phyloP scores from a whole-genome alignment of 2,797 vertebrate species.

The Syngnathus rostellatus region DNA sequence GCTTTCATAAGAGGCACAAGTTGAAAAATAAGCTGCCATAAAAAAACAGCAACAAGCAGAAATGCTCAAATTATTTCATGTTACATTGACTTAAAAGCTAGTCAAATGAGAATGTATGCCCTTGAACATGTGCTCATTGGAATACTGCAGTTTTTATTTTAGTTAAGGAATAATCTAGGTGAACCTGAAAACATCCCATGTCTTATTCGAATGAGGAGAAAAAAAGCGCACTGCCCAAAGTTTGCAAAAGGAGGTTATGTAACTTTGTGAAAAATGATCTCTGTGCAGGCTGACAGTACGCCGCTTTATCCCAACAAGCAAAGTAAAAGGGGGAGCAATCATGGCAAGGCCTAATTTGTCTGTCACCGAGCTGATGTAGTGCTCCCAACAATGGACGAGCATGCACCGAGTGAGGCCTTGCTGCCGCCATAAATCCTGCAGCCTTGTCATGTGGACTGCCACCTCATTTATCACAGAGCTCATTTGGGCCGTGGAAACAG shows the following conservation, averaged over 20 bases:
- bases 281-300: conserved; percentile 12
- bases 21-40: background rate
- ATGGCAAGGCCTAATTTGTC: conserved; percentile 37
- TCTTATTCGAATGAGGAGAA: background rate
- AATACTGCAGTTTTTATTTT: background rate
- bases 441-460: conserved; percentile 21
- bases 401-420: conserved; percentile 35
- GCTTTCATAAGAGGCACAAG: background rate
- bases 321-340: conserved; percentile 26
- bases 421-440: conserved; percentile 39
- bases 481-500: conserved; percentile 18
- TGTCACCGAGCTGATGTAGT: conserved; percentile 42
- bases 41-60: background rate
- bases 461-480: conserved; percentile 47
- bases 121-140: background rate
- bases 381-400: conserved; percentile 46
- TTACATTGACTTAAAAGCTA: no score
- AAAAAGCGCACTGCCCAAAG: background rate
- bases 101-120: no score
- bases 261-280: conserved; percentile 7
- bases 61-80: background rate
- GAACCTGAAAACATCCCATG: background rate
- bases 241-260: background rate
- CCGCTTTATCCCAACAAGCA: conserved; percentile 33
- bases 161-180: background rate